Percentiles rank a stretch among this genome's conserved stretches.
Evolutionary conservation across 2,113 vertebrate genomes (phyloP).

Genomic region (Tauraco erythrolophus): DNA sequence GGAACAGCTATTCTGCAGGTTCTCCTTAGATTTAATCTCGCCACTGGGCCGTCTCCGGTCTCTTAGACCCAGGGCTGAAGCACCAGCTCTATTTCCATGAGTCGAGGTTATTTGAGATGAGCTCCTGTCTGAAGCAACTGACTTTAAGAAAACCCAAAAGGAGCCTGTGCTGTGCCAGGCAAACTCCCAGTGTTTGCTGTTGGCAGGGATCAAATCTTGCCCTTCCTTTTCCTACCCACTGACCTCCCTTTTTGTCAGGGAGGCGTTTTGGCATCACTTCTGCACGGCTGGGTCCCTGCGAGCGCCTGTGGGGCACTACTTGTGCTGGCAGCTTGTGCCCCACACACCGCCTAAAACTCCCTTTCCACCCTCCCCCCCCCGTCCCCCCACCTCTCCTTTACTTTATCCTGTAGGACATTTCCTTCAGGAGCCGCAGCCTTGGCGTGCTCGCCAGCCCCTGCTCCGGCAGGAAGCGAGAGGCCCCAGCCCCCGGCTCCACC

Average conservation of each 20-base stretch:
- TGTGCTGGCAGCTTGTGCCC: background rate
- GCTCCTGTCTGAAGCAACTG: background rate
- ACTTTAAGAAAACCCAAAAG: background rate
- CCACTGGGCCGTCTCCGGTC: background rate
- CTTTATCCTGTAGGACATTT: background rate
- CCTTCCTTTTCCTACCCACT: background rate
- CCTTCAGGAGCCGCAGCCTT: background rate
- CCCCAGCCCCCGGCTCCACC: background rate
- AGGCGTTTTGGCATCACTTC: background rate
- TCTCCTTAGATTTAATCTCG: background rate
- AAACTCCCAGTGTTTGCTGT: fast-evolving
- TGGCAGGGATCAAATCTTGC: background rate
- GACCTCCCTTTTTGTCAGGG: background rate
- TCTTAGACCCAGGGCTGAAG: background rate
- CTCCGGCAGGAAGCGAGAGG: conserved; percentile 21
- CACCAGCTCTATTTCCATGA: background rate
- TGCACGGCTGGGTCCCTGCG: fast-evolving
- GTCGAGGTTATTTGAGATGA: background rate
- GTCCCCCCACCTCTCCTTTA: background rate
- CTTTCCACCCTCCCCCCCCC: too few species aligned
- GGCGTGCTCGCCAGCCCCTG: background rate
- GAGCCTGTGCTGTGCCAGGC: background rate
- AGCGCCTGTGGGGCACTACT: fast-evolving
- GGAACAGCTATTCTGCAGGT: background rate
- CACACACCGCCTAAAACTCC: fast-evolving